A percentile compares a stretch with the other conserved stretches of the same genome.
Evolutionary conservation across 2,888 invertebrate genomes (phyloP).

Genomic region (Cremastobaeus sp.): DNA sequence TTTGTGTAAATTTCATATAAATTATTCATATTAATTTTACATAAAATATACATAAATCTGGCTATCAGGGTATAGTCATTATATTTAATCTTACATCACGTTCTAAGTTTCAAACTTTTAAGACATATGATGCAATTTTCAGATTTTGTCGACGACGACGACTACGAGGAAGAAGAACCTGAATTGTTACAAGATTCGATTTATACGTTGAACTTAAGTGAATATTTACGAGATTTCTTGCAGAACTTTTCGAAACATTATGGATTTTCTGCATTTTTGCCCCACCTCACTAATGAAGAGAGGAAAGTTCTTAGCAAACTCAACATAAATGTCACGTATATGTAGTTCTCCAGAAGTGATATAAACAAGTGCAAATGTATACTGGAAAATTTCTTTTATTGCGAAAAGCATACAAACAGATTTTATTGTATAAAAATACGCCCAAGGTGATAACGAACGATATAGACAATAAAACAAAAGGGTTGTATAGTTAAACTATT

Average conservation of each 20-base stretch:
- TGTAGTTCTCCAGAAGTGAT: slow-evolving; percentile 27
- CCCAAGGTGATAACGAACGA: too few species aligned
- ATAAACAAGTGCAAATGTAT: slow-evolving; percentile 31
- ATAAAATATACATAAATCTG: too few species aligned
- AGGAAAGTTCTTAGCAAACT: slow-evolving; percentile 78
- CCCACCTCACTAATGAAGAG: slow-evolving; percentile 82
- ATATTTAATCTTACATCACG: too few species aligned
- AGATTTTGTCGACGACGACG: slow-evolving; percentile 67
- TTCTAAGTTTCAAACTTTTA: too few species aligned
- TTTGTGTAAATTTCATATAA: too few species aligned
- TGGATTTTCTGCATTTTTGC: slow-evolving; percentile 81
- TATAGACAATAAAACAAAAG: slow-evolving; percentile 34
- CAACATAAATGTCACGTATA: slow-evolving; percentile 64
- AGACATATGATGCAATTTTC: too few species aligned
- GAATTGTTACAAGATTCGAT: slow-evolving; percentile 83
- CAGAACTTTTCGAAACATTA: slow-evolving; percentile 82
- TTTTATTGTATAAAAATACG: too few species aligned
- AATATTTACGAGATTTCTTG: slow-evolving; percentile 83
- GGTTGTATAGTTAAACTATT: slow-evolving; percentile 21
- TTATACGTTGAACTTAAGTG: slow-evolving; percentile 82
- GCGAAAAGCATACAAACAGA: too few species aligned
- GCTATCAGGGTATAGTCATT: background rate
- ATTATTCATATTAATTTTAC: too few species aligned
- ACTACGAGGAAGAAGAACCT: slow-evolving; percentile 79
- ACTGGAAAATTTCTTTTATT: too few species aligned